Evolutionary conservation across 1,140 invertebrate species (phyloP), one percentile per base, ranked within the genome.

Genomic region (Nymphalis io): DNA sequence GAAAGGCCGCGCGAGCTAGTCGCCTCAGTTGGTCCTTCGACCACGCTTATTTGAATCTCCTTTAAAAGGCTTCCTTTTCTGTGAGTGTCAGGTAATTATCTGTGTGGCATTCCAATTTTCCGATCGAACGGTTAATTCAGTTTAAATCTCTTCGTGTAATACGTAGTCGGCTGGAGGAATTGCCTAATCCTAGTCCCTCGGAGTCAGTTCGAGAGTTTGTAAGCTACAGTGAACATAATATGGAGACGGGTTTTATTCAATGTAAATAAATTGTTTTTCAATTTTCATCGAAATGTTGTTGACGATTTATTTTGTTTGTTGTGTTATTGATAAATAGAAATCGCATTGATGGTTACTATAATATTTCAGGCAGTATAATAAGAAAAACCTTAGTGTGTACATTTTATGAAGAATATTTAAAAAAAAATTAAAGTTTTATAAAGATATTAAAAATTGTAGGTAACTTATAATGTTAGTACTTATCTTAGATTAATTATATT

Each of bases 51-150:
- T 91, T 89, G 88, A 91, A 90, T 91, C 87, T 83, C 78, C 77
- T 85, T 83, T 84, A 79, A 84, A 79, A 77, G 83, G 83, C 83
- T 89, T 90, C 87, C 87, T 90, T 85, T 87, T 88, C 89, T 91
- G 89, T 91, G 87, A 90, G 88, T 91, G 89, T 91, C 89, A 91
- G 89, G 87, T 91, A 91, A 91, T 91, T 91, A 91, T 91, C 89
- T 91, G 83, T 90, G 89, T 89, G 89, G 88, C 88, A 88, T 91
- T 90, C 87, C 89, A 91, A 90, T 91, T 91, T 91, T 91, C 87
- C 89, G 87, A 90, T 90, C 86, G 88, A 91, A 90, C 81, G 88
- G 87, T 85, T 89, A 91, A 90, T 88, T 91, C 89, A 89, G 84
- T 91, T 90, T 91, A 91, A 91, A 89, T 91, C 88, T 90, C 82